A percentile compares a stretch with the other conserved stretches of the same genome.
These are phyloP conservation scores for Anarsia innoxiella DNA, from an alignment of 2,888 invertebrate genomes.

Conservation along the genomic window DNA sequence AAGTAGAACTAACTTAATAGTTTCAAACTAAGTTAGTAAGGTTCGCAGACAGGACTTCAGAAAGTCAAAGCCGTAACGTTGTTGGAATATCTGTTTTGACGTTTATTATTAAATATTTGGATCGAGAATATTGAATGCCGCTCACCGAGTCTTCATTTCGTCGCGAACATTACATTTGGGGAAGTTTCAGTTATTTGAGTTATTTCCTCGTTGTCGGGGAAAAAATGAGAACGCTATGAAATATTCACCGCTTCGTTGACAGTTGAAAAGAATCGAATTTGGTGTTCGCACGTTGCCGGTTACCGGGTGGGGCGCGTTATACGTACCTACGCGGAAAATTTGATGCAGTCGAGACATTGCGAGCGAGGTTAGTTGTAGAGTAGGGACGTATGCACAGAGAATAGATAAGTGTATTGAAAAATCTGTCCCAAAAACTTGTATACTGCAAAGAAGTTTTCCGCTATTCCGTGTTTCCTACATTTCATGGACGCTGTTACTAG, in stretches of 20 bases:
- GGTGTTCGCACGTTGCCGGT: conserved; percentile 17
- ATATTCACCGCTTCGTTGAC: conserved; percentile 46
- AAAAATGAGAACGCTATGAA: conserved; percentile 33
- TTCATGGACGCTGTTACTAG: no score
- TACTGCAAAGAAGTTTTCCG: not conserved
- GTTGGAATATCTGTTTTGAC: conserved; percentile 4
- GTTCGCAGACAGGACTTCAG: conserved; percentile 3
- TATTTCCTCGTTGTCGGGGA: conserved; percentile 33
- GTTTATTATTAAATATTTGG: conserved; percentile 7
- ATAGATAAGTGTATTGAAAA: no score
- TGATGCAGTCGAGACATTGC: conserved; percentile 22
- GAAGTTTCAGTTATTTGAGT: conserved; percentile 45
- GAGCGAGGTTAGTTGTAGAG: no score
- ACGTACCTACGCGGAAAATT: conserved; percentile 22
- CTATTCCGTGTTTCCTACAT: no score
- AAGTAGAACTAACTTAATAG: conserved; percentile 4
- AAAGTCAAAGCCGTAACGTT: conserved; percentile 2
- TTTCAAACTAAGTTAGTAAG: conserved; percentile 2
- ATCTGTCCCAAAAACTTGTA: no score
- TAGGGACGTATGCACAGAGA: no score
- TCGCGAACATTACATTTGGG: conserved; percentile 36
- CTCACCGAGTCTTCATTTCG: conserved; percentile 16
- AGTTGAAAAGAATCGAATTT: conserved; percentile 54
- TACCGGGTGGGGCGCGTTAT: conserved; percentile 15
- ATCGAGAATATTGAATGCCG: not conserved